Evolutionary conservation across 1,140 invertebrate species (phyloP).

Genomic region (Cotesia glomerata): DNA sequence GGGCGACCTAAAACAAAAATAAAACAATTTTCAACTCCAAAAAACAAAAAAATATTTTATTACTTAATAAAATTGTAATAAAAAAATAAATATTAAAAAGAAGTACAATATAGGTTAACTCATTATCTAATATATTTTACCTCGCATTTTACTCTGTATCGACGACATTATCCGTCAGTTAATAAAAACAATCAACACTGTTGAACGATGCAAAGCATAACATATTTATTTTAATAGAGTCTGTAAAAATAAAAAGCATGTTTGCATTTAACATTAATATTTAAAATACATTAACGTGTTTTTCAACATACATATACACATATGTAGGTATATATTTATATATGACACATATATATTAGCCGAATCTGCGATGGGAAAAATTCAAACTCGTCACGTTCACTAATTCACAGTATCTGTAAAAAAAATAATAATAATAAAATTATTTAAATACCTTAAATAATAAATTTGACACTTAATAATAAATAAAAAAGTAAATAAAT

Average conservation of each 20-base stretch:
- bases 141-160: slow-evolving; percentile 36
- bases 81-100: no score
- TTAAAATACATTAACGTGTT: neutral
- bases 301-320: neutral
- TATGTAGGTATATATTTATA: neutral
- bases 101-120: slow-evolving; percentile 8
- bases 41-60: slow-evolving; percentile 1
- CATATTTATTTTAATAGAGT: neutral
- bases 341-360: no score
- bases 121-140: slow-evolving; percentile 23
- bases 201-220: neutral
- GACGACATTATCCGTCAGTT: slow-evolving; percentile 28
- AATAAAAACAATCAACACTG: neutral
- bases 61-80: neutral
- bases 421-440: neutral
- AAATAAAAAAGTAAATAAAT: neutral
- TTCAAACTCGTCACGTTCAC: neutral
- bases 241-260: neutral
- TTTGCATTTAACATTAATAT: neutral
- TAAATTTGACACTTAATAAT: no score
- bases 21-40: slow-evolving; percentile 2
- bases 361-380: no score
- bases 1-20: slow-evolving; percentile 70
- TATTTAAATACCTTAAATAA: no score
- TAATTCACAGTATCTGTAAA: neutral